Evolutionary conservation across 37 sponge, comb jelly and placozoan genomes (phyloP), one percentile per base, ranked within the genome.

Genomic region (Spongilla lacustris): DNA sequence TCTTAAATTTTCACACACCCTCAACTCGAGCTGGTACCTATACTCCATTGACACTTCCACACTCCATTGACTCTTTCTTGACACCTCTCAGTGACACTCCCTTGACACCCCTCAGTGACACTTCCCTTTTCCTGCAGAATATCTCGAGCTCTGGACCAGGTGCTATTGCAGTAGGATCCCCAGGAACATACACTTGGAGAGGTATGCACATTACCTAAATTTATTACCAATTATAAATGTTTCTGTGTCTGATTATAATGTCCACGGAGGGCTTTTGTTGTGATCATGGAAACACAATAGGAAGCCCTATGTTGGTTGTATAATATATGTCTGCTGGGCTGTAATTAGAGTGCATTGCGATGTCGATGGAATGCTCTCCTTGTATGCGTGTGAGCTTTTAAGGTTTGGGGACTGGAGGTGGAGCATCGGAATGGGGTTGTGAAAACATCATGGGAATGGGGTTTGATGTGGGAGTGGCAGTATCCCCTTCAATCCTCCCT

Each of bases 141-240:
- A 27, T 28, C 13, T 30, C 75, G 6, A 67, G 36, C 4, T 22
- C 22, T 21, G 81, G 81, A 17, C 21, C 35, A n/a, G 69, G 28
- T n/a, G 75, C 19, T 17, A 23, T 80, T 73, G 90, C 76, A 23
- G 4, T 91, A 27, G 91, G 87, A 25, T 84, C 91, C 14, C 87
- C 87, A 35, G 87, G 87, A 58, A n/a, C 68, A 4, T 73, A 71
- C 48, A 12, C 21, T 38, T 91, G 91, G 91, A 82, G 84, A 86
- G 91, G 91, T 91, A 86, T 41, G 41, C 19, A 6, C 11, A 1
- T 17, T 13, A 58, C 58, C 41, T n/a, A n/a, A n/a, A n/a, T n/a
- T n/a, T n/a, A n/a, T n/a, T n/a, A n/a, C n/a, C n/a, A n/a, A n/a
- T n/a, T n/a, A n/a, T n/a, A n/a, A n/a, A 70, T 29, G 71, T 70